Base-by-base conservation (phyloP, 2,113 vertebrate species). In the Macquaria ambigua region DNA sequence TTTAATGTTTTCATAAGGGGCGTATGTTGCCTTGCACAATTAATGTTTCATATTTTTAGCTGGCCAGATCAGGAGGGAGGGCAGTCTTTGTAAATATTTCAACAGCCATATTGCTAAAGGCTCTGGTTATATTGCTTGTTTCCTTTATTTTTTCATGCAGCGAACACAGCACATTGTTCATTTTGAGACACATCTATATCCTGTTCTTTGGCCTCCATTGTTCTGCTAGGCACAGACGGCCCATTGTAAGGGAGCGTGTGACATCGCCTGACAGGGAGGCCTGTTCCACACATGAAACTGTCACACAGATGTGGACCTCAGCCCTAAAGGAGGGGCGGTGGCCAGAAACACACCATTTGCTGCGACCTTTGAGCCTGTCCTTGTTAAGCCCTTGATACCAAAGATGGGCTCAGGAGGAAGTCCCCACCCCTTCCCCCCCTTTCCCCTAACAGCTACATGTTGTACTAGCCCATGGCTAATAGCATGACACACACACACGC, bases 291-390 rank as follows among this genome's bases (percentile, higher is more conserved):
- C 87, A 67, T 77, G 82, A 83, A 87, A 81, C 84, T 81, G 89
- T 93, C 93, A 78, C 92, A 78, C 84, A 84, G 41, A 91, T 87
- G 82, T 83, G 82, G 75, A 83, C 75, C 83, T 73, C 68, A 23
- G 70, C 74, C 87, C 59, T 64, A 5, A 68, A 90, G 77, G 77
- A 83, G 63, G 64, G 77, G 81, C 6, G 52, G 64, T 46, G 84
- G 74, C 79, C 62, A 77, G 77, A 75, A 88, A 81, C 76, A 83
- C 87, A 79, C 77, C 74, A 81, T 58, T 79, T 3, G 2, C 59
- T 43, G n/a, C 8, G 46, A 91, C 90, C 91, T 93, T 90, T 92
- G 85, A 92, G 76, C 86, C 64, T 66, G 71, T 88, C 84, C 86
- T 94, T 92, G 90, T 93, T 91, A 89, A 88, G 80, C 75, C 75